Percentiles rank a stretch among this genome's conserved stretches.
Evolutionary conservation across 2,888 invertebrate genomes (phyloP).

Genomic region (Andrena bicolor): DNA sequence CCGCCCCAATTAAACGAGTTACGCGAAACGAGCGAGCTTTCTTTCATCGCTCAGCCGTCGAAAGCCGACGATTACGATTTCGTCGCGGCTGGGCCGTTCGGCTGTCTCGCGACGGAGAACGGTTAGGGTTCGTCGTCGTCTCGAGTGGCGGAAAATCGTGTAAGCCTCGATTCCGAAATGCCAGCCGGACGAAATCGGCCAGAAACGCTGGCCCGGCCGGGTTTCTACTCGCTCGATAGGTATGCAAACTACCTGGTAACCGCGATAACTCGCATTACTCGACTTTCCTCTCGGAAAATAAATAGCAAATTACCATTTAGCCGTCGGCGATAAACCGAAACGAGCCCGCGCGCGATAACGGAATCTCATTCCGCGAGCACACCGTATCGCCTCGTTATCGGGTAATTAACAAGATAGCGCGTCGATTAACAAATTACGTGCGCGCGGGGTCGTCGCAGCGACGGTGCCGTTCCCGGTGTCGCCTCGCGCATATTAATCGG

Average conservation of each 20-base stretch:
- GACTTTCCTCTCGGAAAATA: constrained; percentile 76
- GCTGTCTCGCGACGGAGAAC: not conserved
- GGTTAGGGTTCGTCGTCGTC: too few relatives aligned
- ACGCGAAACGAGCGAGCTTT: constrained; percentile 45
- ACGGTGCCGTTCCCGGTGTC: constrained; percentile 17
- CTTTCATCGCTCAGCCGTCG: not conserved
- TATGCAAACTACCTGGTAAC: constrained; percentile 60
- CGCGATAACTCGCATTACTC: constrained; percentile 71
- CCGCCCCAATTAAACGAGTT: constrained; percentile 62
- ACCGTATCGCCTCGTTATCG: constrained; percentile 70
- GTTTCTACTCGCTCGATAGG: constrained; percentile 60
- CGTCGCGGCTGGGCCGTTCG: not conserved
- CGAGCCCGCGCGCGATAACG: constrained; percentile 77
- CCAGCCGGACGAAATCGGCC: not conserved
- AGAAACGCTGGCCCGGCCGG: constrained; percentile 37
- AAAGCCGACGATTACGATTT: not conserved
- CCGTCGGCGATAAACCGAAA: constrained; percentile 79
- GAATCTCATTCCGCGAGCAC: constrained; percentile 74
- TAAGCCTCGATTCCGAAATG: not conserved
- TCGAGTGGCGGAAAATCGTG: not conserved
- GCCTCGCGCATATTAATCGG: constrained; percentile 24
- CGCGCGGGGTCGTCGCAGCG: constrained; percentile 18
- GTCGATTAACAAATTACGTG: constrained; percentile 71
- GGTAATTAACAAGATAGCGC: constrained; percentile 72
- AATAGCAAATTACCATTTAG: constrained; percentile 81